Evolutionary conservation across 2,113 vertebrate genomes (phyloP), one percentile per base, ranked within the genome.

Genomic region (Barnardius zonarius): DNA sequence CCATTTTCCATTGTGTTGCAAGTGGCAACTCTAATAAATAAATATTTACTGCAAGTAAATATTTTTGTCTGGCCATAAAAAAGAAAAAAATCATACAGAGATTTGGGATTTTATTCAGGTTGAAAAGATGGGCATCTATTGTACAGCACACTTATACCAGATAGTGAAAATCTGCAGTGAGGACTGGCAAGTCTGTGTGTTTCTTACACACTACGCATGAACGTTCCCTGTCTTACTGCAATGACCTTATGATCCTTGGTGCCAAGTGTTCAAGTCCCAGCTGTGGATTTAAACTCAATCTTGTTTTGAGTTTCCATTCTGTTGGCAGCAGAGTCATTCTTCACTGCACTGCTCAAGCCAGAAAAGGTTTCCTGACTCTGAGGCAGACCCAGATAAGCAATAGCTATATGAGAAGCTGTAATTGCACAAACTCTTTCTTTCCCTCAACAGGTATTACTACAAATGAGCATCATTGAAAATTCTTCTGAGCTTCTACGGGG

Each of bases 211-310:
- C 61, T 76, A 86, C 6, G 72, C 97, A 74, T 90, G 94, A 97
- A 92, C 1, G 2, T 83, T 94, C 72, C 77, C 94, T 95, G 91
- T 97, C 95, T 97, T 94, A 86, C 90, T 73, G 67, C 79, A 93
- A 63, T 96, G 97, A 98, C 97, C 97, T 92, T 82, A 62, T 79
- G 89, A 92, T 96, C 97, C 77, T 70, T 64, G 73, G 88, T 97
- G 97, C 93, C 97, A 98, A 97, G 52, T 95, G 86, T 88, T 86
- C 84, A 96, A 94, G 93, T 95, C 93, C 91, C 93, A 96, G 95
- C 94, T 97, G 95, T 96, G 97, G 95, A 97, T 98, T 97, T 97
- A 97, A 97, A 97, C 87, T 93, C 97, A 95, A 96, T 97, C 96
- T 98, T 44, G 57, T 98, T 97, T 95, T 92, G 92, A 95, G 95